Percentiles rank a stretch among this genome's conserved stretches.
Conservation (phyloP, 2,888 invertebrate species). For the Plemyria rubiginata region DNA sequence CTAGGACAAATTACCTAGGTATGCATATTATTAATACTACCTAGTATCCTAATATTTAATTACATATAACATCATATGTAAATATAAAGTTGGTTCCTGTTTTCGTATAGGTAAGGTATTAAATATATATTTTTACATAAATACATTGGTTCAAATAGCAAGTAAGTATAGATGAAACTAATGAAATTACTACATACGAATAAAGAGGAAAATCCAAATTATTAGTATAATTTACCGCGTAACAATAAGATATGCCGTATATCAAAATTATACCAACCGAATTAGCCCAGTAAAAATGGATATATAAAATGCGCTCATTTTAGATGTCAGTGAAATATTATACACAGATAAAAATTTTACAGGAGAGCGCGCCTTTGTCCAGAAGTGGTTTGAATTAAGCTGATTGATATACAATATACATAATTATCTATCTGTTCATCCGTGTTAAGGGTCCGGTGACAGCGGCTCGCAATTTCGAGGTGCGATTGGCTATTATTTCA, state of each 20-base stretch:
- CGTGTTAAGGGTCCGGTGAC: no score
- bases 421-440: no score
- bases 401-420: not conserved
- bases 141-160: slow-evolving; percentile 8
- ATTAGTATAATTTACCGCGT: no score
- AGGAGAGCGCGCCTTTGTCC: no score
- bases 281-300: no score
- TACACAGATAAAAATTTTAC: no score
- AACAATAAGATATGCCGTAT: no score
- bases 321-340: no score
- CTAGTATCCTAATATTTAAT: slow-evolving; percentile 34
- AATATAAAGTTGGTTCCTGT: slow-evolving; percentile 43
- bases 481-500: no score
- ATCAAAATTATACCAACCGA: no score
- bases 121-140: slow-evolving; percentile 27
- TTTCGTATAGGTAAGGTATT: slow-evolving; percentile 40
- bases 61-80: slow-evolving; percentile 33
- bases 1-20: slow-evolving; percentile 46
- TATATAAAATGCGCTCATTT: no score
- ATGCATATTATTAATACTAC: not conserved
- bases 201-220: not conserved
- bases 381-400: not conserved
- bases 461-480: no score
- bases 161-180: not conserved
- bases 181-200: not conserved